phyloP scores from a whole-genome alignment of 2,888 invertebrate genomes.

The Papilio demoleus region DNA sequence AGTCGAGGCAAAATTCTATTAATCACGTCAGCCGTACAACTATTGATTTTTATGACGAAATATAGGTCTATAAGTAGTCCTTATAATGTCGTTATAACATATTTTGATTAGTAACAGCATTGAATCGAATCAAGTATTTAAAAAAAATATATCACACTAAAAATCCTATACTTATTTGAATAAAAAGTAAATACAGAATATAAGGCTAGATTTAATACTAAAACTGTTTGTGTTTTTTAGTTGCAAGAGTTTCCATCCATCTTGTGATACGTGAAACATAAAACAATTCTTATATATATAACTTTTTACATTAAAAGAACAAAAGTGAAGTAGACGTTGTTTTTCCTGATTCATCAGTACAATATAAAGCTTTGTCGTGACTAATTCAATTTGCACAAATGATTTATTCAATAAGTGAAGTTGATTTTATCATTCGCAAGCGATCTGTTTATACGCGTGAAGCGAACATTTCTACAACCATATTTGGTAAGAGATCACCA shows the following conservation, averaged over 20 bases:
- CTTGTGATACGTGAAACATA: background rate
- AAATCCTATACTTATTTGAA: too few species aligned
- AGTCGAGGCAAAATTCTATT: too few species aligned
- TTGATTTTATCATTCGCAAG: conserved; percentile 21
- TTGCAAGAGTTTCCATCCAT: too few species aligned
- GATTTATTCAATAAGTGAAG: conserved; percentile 32
- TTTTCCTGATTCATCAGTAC: conserved; percentile 8
- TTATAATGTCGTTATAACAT: too few species aligned
- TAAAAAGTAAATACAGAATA: background rate
- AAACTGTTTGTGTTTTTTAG: background rate
- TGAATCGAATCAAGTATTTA: too few species aligned
- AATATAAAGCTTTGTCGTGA: conserved; percentile 18
- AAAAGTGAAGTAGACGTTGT: background rate
- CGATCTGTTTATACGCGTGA: conserved; percentile 33
- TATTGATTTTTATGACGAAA: too few species aligned
- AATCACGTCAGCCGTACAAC: too few species aligned
- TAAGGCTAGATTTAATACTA: background rate
- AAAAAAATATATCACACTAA: too few species aligned
- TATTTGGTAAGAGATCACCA: conserved; percentile 21
- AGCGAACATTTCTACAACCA: conserved; percentile 30
- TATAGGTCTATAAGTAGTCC: too few species aligned
- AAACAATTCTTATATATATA: background rate
- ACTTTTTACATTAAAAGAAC: background rate
- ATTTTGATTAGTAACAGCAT: too few species aligned
- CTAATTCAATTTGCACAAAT: conserved; percentile 36